Evolutionary conservation across 2,113 vertebrate genomes (phyloP).

Genomic region (Sclerurus mexicanus): DNA sequence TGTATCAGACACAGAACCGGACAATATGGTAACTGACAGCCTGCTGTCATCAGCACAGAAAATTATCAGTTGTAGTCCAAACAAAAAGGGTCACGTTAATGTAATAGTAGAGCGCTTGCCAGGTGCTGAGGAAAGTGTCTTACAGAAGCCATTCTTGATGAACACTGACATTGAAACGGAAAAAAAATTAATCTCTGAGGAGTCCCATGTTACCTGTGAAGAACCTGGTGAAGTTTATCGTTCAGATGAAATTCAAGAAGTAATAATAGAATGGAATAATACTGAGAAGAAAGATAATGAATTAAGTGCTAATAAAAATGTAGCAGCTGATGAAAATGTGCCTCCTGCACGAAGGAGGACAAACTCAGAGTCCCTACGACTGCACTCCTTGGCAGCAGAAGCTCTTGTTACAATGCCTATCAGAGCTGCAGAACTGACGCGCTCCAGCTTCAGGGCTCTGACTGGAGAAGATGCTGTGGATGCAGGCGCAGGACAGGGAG

Average conservation of each 20-base stretch:
- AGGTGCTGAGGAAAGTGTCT: slow-evolving; percentile 81
- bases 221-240: slow-evolving; percentile 43
- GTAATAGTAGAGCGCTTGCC: slow-evolving; percentile 98
- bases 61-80: slow-evolving; percentile 90
- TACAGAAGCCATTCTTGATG: slow-evolving; percentile 83
- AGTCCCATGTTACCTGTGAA: slow-evolving; percentile 47
- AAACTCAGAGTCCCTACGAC: slow-evolving; percentile 90
- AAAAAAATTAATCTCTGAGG: slow-evolving; percentile 59
- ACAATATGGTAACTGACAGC: slow-evolving; percentile 80
- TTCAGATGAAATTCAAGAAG: slow-evolving; percentile 72
- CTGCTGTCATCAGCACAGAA: slow-evolving; percentile 95
- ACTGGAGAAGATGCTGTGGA: slow-evolving; percentile 52
- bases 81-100: slow-evolving; percentile 90
- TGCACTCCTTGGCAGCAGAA: slow-evolving; percentile 94
- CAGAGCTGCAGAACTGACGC: slow-evolving; percentile 83
- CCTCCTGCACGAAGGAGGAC: slow-evolving; percentile 91
- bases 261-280: slow-evolving; percentile 77
- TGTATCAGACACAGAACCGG: slow-evolving; percentile 78
- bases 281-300: slow-evolving; percentile 69
- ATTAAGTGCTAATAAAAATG: slow-evolving; percentile 40
- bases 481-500: slow-evolving; percentile 72
- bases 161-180: slow-evolving; percentile 74
- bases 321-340: slow-evolving; percentile 82
- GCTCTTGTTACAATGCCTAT: slow-evolving; percentile 94
- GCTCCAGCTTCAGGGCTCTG: slow-evolving; percentile 68